phyloP scores from a whole-genome alignment of 2,888 invertebrate species.

The Trachelus stipa region DNA sequence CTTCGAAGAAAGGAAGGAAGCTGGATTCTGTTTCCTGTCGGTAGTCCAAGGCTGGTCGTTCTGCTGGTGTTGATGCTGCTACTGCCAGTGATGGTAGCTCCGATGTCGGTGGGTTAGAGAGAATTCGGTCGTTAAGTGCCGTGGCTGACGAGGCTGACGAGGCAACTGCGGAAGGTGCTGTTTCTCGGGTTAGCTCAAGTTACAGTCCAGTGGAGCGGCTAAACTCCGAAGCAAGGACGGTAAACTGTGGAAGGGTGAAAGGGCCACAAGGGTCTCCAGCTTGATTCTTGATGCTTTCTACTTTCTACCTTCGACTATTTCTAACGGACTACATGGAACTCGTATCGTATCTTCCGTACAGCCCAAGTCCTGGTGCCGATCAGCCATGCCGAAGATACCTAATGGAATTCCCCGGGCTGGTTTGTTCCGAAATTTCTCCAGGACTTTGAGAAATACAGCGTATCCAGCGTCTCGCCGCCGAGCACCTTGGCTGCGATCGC shows the following conservation, averaged over 20 bases:
- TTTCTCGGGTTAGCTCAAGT: slow-evolving; percentile 60
- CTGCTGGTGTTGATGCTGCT: slow-evolving; percentile 26
- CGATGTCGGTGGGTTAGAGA: neutral
- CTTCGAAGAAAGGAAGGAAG: slow-evolving; percentile 59
- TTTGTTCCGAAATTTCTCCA: slow-evolving; percentile 20
- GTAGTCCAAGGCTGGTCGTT: slow-evolving; percentile 26
- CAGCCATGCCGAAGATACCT: slow-evolving; percentile 21
- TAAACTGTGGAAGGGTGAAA: too few species aligned
- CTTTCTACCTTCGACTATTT: neutral
- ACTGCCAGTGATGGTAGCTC: too few species aligned
- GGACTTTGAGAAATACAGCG: slow-evolving; percentile 16
- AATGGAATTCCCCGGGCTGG: slow-evolving; percentile 39
- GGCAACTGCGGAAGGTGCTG: slow-evolving; percentile 53
- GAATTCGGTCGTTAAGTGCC: slow-evolving; percentile 26
- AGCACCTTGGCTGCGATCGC: slow-evolving; percentile 28
- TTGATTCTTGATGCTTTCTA: too few species aligned
- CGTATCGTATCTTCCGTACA: neutral
- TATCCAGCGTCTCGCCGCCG: slow-evolving; percentile 11
- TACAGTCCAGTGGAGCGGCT: slow-evolving; percentile 63
- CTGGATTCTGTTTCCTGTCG: slow-evolving; percentile 60
- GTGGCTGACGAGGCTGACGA: slow-evolving; percentile 45
- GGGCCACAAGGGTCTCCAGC: too few species aligned
- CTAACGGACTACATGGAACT: neutral
- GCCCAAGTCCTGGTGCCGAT: neutral
- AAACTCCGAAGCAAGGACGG: slow-evolving; percentile 43